A percentile compares a stretch with the other conserved stretches of the same genome.
Evolutionary conservation across 2,113 vertebrate genomes (phyloP).

Genomic region (Lophochroa leadbeateri): DNA sequence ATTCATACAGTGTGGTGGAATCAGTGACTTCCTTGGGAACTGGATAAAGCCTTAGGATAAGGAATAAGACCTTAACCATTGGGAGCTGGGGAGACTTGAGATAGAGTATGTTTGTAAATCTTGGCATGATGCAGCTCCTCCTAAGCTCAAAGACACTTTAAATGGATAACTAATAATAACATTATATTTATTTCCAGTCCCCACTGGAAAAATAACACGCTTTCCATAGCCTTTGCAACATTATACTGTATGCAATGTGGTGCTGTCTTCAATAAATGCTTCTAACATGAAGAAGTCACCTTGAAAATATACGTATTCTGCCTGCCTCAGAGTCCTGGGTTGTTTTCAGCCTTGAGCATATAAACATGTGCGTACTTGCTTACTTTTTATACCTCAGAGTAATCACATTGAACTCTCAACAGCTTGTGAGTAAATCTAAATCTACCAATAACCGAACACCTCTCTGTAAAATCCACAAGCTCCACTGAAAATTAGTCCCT

Average conservation of each 20-base stretch:
- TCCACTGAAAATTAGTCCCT: not conserved
- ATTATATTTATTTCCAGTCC: not conserved
- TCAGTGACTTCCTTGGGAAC: not conserved
- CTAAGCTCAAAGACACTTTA: not conserved
- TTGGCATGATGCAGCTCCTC: not conserved
- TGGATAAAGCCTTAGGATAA: not conserved
- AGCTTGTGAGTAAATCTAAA: not conserved
- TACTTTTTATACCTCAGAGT: not conserved
- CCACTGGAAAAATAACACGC: not conserved
- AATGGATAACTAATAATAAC: not conserved
- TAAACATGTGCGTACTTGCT: not conserved
- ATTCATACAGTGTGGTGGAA: not conserved
- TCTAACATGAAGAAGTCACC: not conserved
- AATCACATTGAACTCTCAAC: not conserved
- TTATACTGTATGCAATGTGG: not conserved
- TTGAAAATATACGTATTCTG: not conserved
- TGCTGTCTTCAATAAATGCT: not conserved
- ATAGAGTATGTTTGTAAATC: not conserved
- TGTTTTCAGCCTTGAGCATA: not conserved
- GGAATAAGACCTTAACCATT: not conserved
- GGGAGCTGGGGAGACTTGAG: not conserved
- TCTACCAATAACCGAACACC: not conserved
- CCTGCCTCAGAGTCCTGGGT: not conserved
- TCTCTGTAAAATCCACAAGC: not conserved
- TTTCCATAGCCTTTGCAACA: not conserved